Percentiles rank a stretch among this genome's conserved stretches.
phyloP scores from a whole-genome alignment of 2,888 invertebrate species.

The Andrena bicolor region DNA sequence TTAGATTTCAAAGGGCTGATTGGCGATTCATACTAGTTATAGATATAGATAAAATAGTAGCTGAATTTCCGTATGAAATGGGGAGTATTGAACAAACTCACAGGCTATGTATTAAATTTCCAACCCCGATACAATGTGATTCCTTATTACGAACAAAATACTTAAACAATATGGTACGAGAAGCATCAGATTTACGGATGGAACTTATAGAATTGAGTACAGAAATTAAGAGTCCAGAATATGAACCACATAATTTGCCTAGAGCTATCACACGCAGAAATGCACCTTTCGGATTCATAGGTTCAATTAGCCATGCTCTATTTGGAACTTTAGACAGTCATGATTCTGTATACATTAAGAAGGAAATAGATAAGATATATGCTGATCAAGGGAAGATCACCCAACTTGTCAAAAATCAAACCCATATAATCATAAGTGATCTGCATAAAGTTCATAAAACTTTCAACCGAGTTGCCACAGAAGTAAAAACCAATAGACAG shows the following conservation, averaged over 20 bases:
- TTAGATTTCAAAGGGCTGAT: neutral
- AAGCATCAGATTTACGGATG: neutral
- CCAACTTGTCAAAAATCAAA: neutral
- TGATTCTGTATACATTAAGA: neutral
- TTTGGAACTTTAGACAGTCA: neutral
- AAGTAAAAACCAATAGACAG: neutral
- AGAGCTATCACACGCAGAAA: neutral
- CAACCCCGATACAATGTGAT: neutral
- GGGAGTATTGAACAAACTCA: neutral
- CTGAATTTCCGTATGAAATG: neutral
- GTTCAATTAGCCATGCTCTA: neutral
- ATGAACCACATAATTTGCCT: neutral
- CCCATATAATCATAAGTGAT: neutral
- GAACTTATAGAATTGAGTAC: neutral
- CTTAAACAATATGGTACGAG: neutral
- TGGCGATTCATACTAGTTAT: neutral
- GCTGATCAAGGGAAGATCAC: neutral
- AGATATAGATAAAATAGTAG: neutral
- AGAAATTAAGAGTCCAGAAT: neutral
- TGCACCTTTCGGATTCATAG: neutral
- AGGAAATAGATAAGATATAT: constrained; percentile 2
- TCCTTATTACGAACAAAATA: neutral
- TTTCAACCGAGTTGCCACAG: neutral
- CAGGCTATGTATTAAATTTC: neutral
- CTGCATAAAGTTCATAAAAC: neutral